Evolutionary conservation across 2,113 vertebrate species (phyloP).

Genomic region (Bolborhynchus lineola): DNA sequence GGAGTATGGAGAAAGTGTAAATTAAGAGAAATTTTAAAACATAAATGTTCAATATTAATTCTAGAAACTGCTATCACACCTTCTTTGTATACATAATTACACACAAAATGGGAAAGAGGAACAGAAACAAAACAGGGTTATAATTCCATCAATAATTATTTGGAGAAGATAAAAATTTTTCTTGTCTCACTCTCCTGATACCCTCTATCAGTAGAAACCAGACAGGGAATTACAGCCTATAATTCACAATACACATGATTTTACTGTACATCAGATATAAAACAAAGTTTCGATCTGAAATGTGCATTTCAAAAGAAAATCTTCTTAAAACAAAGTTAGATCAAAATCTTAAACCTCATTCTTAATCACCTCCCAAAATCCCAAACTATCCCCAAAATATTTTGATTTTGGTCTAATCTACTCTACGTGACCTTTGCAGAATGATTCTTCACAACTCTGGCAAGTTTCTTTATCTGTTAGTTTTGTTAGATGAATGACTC

Average conservation of each 20-base stretch:
- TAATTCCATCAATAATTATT: neutral
- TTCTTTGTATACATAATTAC: neutral
- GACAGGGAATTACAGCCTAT: neutral
- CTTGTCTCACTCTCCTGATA: neutral
- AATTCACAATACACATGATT: neutral
- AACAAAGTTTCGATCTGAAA: neutral
- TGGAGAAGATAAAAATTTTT: neutral
- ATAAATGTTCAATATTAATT: neutral
- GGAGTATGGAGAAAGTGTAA: neutral
- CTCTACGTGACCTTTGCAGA: neutral
- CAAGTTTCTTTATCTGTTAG: neutral
- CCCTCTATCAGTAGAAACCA: neutral
- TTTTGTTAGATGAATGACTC: neutral
- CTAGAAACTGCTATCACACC: neutral
- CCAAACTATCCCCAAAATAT: neutral
- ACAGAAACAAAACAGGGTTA: neutral
- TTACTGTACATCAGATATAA: neutral
- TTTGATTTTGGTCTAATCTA: neutral
- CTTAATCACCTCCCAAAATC: neutral
- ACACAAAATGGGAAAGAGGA: neutral
- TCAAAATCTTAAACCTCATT: neutral
- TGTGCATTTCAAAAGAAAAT: neutral
- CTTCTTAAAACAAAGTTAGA: neutral
- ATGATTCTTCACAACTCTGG: neutral
- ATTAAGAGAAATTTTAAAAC: neutral